Conservation (phyloP, 2,797 vertebrate species). For the Siniperca obscura region DNA sequence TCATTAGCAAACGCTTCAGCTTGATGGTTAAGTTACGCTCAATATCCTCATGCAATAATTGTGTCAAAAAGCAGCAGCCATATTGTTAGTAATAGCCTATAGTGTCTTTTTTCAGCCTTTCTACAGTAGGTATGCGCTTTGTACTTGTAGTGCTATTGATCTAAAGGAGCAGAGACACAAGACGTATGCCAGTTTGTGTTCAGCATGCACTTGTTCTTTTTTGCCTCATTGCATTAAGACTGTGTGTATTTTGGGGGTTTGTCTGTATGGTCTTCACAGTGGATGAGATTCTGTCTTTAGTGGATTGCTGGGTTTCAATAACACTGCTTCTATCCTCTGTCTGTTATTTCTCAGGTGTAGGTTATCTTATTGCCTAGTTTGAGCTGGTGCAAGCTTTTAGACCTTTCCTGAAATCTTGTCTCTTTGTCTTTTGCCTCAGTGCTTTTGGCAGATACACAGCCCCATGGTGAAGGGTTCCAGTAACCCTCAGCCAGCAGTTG, state of each 20-base stretch:
- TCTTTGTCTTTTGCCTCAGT: not conserved
- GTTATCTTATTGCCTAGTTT: not conserved
- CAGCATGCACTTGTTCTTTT: not conserved
- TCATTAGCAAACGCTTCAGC: not conserved
- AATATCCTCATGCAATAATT: not conserved
- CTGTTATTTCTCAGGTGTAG: conserved; percentile 1
- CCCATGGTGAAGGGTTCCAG: not conserved
- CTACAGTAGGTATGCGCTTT: not conserved
- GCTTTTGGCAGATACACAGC: not conserved
- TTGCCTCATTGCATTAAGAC: too few relatives aligned
- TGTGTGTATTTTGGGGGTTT: too few relatives aligned
- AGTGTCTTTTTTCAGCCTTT: not conserved
- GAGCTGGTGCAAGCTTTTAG: not conserved
- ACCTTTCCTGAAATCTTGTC: not conserved
- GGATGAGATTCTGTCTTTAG: too few relatives aligned
- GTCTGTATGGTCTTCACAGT: too few relatives aligned
- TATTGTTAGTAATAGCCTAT: too few relatives aligned
- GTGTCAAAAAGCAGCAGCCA: too few relatives aligned
- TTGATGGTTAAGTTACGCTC: not conserved
- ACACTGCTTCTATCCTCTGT: not conserved
- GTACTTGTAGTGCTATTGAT: not conserved
- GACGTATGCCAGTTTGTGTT: not conserved
- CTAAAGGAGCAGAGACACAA: not conserved
- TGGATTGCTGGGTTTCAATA: too few relatives aligned
- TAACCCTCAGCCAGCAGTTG: not conserved